Evolutionary conservation across 2,113 vertebrate species (phyloP).

Genomic region (Rhynchomys soricoides): DNA sequence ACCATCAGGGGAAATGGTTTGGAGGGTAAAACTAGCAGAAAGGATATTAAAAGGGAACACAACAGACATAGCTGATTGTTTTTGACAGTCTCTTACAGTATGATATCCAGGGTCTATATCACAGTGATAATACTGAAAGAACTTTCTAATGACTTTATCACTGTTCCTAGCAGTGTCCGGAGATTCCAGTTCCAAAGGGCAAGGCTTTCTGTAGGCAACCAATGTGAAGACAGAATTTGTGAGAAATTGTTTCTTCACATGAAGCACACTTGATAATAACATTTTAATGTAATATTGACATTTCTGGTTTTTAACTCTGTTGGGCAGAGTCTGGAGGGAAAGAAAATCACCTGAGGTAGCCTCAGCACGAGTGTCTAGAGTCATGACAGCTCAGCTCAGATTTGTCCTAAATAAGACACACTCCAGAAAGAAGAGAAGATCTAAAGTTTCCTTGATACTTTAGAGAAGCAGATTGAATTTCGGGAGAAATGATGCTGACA

Average conservation of each 20-base stretch:
- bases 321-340: slow-evolving; percentile 70
- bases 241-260: slow-evolving; percentile 75
- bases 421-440: slow-evolving; percentile 44
- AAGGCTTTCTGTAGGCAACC: slow-evolving; percentile 41
- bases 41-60: slow-evolving; percentile 64
- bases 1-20: slow-evolving; percentile 57
- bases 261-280: slow-evolving; percentile 75
- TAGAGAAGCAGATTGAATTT: neutral
- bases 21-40: slow-evolving; percentile 46
- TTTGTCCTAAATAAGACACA: neutral
- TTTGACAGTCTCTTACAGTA: slow-evolving; percentile 34
- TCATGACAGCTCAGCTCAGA: slow-evolving; percentile 33
- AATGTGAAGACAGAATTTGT: slow-evolving; percentile 61
- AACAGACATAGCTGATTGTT: slow-evolving; percentile 50
- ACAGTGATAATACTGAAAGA: slow-evolving; percentile 53
- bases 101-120: slow-evolving; percentile 59
- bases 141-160: slow-evolving; percentile 56
- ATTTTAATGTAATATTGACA: slow-evolving; percentile 81
- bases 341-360: slow-evolving; percentile 62
- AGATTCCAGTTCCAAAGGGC: slow-evolving; percentile 45
- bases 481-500: neutral
- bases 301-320: slow-evolving; percentile 78
- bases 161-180: slow-evolving; percentile 34
- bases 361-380: slow-evolving; percentile 43
- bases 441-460: slow-evolving; percentile 23